phyloP scores from a whole-genome alignment of 2,888 invertebrate species.

The Sialis lutaria region DNA sequence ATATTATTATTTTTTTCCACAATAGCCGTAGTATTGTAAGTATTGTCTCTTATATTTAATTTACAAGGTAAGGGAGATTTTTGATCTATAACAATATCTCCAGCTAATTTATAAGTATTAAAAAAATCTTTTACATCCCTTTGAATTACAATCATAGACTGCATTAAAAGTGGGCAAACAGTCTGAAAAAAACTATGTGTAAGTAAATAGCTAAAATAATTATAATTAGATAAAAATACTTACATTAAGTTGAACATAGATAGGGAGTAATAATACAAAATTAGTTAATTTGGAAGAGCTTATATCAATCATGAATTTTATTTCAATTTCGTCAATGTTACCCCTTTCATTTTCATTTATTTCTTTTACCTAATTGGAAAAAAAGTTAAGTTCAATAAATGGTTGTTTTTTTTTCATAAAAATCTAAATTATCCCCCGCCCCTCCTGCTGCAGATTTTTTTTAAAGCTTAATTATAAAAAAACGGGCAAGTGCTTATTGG shows the following conservation, averaged over 20 bases:
- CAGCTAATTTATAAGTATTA: conserved; percentile 25
- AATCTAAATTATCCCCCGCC: too few species aligned
- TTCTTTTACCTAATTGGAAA: conserved; percentile 39
- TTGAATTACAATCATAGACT: conserved; percentile 30
- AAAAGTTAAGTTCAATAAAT: background rate
- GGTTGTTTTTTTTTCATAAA: too few species aligned
- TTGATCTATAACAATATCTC: conserved; percentile 32
- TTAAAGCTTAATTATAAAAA: too few species aligned
- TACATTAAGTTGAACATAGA: background rate
- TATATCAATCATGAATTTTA: conserved; percentile 36
- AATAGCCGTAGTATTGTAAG: conserved; percentile 37
- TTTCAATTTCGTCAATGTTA: conserved; percentile 38
- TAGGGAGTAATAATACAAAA: conserved; percentile 14
- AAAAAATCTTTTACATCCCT: conserved; percentile 25
- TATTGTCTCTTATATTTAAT: conserved; percentile 29
- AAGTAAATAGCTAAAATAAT: conserved; percentile 8
- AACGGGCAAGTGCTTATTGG: too few species aligned
- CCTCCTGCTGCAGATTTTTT: too few species aligned
- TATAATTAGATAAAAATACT: background rate
- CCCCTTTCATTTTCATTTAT: conserved; percentile 45
- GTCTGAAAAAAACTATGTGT: conserved; percentile 23
- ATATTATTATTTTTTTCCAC: conserved; percentile 19
- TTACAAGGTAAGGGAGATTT: conserved; percentile 29
- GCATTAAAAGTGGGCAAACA: conserved; percentile 36
- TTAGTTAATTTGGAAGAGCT: conserved; percentile 33